Evolutionary conservation across 2,113 vertebrate genomes (phyloP), one percentile per base, ranked within the genome.

Genomic region (Motacilla alba): DNA sequence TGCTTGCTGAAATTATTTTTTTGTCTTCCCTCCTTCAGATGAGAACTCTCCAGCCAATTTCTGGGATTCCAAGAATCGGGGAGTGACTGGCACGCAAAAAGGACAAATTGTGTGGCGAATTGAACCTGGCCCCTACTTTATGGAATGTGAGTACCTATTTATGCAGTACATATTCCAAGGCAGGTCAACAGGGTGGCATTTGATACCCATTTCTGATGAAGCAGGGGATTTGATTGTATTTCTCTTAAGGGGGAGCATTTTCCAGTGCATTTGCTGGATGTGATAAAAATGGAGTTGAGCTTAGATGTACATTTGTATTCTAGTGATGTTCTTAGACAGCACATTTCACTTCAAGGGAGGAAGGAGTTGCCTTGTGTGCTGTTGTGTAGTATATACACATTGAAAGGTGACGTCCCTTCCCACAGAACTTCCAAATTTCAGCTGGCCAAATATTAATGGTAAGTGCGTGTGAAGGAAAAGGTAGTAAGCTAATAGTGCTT

Each of bases 31-130:
- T 91, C 78, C 96, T 91, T 53, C 96, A 99, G 99, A 99, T 98
- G 99, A 99, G 97, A 99, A 98, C 94, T 99, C 98, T 96, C 99
- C 99, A 75, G 99, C 99, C 93, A 99, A 99, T 60, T 99, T 99
- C 97, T 99, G 99, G 99, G 99, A 99, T 98, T 99, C 99, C 93
- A 99, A 99, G 97, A 99, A 99, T 91, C 97, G 99, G 89, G 99
- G 99, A 55, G 99, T 99, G 87, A 99, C 99, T 23, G 99, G 99
- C 58, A 99, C 99, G 0, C 99, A 99, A 90, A 99, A 99, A 97
- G 99, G 99, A 69, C 99, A 99, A 93, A 99, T 99, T 30, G 98
- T 99, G 1, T 99, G 99, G 99, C 98, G 99, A 93, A 98, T 99
- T 95, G 99, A 99, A 93, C 98, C 99, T 5, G 99, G 99, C n/a